Evolutionary conservation across 2,888 invertebrate species (phyloP).

Genomic region (Unio pictorum): DNA sequence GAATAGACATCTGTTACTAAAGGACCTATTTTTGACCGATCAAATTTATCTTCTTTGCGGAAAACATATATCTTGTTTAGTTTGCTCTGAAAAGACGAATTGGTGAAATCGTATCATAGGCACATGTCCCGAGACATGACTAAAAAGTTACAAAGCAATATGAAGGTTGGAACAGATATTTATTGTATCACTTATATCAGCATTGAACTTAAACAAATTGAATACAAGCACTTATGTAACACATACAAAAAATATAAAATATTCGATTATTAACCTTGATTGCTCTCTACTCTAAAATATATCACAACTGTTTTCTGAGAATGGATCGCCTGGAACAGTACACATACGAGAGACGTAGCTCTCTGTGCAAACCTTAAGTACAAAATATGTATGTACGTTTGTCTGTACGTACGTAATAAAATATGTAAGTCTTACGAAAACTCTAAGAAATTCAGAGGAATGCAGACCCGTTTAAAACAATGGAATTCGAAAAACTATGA

Average conservation of each 20-base stretch:
- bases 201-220: neutral
- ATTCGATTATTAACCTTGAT: too few relatives aligned
- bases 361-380: neutral
- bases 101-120: too few relatives aligned
- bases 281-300: too few relatives aligned
- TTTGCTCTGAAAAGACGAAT: too few relatives aligned
- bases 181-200: neutral
- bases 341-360: neutral
- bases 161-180: neutral
- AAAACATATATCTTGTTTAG: too few relatives aligned
- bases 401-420: neutral
- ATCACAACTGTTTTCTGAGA: too few relatives aligned
- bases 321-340: neutral
- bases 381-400: neutral
- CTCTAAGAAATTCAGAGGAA: neutral
- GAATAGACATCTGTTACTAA: too few relatives aligned
- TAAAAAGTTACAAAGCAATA: too few relatives aligned
- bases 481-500: conserved; percentile 21
- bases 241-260: neutral
- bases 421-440: neutral
- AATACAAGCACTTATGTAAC: neutral
- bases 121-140: too few relatives aligned
- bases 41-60: too few relatives aligned
- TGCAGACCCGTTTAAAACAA: conserved; percentile 22
- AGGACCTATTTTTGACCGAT: too few relatives aligned